A percentile compares a stretch with the other conserved stretches of the same genome.
These are phyloP conservation scores for Drosophila ambigua DNA, from an alignment of 1,140 invertebrate species.

Conservation along the genomic window DNA sequence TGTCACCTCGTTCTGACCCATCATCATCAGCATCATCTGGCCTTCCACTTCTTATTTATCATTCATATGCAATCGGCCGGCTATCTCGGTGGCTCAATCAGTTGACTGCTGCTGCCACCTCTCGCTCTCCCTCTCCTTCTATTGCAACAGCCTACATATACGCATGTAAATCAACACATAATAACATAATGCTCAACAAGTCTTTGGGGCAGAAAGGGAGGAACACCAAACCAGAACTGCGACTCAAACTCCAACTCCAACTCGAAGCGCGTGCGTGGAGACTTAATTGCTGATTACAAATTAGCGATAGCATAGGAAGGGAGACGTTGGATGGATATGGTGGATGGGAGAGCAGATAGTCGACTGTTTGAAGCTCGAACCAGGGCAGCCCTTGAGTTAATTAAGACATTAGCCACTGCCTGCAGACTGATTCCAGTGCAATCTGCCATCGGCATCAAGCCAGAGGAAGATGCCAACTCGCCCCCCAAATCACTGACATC, in stretches of 20 bases:
- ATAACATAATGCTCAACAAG: slow-evolving; percentile 62
- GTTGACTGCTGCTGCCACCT: slow-evolving; percentile 32
- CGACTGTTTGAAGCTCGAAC: not conserved
- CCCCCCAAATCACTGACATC: slow-evolving; percentile 73
- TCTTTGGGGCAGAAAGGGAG: not conserved
- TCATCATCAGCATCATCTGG: slow-evolving; percentile 19
- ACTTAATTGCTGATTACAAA: slow-evolving; percentile 83
- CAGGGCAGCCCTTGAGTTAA: slow-evolving; percentile 63
- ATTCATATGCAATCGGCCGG: slow-evolving; percentile 24
- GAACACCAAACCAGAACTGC: slow-evolving; percentile 15
- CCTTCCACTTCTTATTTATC: slow-evolving; percentile 15
- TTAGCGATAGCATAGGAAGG: slow-evolving; percentile 64
- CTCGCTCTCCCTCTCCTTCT: slow-evolving; percentile 32
- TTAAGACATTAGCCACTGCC: slow-evolving; percentile 80
- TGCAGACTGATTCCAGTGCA: slow-evolving; percentile 37
- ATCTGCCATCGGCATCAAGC: slow-evolving; percentile 29
- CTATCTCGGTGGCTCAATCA: slow-evolving; percentile 45
- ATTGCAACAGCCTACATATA: slow-evolving; percentile 52
- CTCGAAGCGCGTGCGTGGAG: slow-evolving; percentile 62
- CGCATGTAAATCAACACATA: slow-evolving; percentile 79
- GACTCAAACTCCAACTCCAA: slow-evolving; percentile 19
- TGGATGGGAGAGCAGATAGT: not conserved
- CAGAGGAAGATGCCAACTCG: slow-evolving; percentile 35
- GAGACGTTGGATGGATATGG: not conserved
- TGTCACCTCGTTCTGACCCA: not conserved